Conservation (phyloP, 37 sponge, comb jelly and placozoan species). For the Cladorhizidae sp. region DNA sequence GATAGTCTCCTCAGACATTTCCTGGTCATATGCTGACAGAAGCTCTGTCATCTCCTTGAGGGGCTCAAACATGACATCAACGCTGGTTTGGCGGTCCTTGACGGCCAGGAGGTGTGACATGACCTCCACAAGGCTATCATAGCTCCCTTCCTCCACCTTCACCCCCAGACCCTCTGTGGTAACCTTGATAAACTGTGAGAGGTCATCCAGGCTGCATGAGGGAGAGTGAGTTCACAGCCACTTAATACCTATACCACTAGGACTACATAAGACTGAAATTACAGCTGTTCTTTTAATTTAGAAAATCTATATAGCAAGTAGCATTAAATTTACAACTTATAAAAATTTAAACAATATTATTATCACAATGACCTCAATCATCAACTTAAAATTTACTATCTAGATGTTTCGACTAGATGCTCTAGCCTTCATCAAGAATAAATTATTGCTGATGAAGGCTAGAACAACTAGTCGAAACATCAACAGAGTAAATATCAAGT, state of each 20-base stretch:
- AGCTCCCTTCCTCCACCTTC: constrained; percentile 88
- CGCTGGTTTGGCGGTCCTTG: constrained; percentile 76
- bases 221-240: too few species aligned
- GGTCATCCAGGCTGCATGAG: constrained; percentile 63
- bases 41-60: constrained; percentile 95
- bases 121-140: constrained; percentile 86
- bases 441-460: too few species aligned
- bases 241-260: not conserved
- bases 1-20: constrained; percentile 89
- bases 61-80: constrained; percentile 97
- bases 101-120: constrained; percentile 91
- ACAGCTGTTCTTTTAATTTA: not conserved
- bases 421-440: too few species aligned
- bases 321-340: too few species aligned
- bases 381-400: too few species aligned
- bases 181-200: constrained; percentile 78
- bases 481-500: too few species aligned
- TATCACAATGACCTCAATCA: too few species aligned
- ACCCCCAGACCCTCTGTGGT: constrained; percentile 54
- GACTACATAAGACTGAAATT: not conserved
- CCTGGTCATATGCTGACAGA: constrained; percentile 86
- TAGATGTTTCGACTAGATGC: too few species aligned
- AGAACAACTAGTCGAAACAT: too few species aligned
- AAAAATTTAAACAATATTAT: too few species aligned
- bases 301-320: too few species aligned